Conservation (phyloP, 1,140 invertebrate species). For the Pseudomyrmex pallidus region DNA sequence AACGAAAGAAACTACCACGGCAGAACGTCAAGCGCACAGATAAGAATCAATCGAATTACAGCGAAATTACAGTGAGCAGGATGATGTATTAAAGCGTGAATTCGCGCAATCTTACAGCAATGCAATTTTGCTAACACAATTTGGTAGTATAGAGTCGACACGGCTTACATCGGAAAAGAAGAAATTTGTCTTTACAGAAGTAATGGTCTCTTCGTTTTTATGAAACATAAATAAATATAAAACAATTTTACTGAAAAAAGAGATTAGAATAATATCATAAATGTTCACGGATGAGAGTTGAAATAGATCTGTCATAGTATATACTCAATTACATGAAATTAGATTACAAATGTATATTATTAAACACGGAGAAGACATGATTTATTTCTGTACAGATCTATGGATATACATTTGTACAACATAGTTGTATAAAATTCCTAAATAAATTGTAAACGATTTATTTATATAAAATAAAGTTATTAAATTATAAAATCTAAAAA, state of each 20-base stretch:
- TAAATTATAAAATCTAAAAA: no score
- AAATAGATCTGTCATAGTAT: no score
- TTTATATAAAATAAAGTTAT: no score
- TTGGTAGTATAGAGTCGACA: not conserved
- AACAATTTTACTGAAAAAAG: not conserved
- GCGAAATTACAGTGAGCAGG: constrained; percentile 15
- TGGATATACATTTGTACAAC: no score
- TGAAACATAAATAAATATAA: constrained; percentile 7
- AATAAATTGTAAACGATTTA: no score
- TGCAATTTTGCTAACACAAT: constrained; percentile 30
- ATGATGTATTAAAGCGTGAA: constrained; percentile 38
- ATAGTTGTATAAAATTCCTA: no score
- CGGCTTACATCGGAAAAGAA: not conserved
- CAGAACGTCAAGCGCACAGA: not conserved
- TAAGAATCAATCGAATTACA: constrained; percentile 32
- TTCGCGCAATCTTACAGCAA: constrained; percentile 15
- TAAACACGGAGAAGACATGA: no score
- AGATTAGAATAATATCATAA: not conserved
- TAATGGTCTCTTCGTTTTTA: not conserved
- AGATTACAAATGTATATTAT: no score
- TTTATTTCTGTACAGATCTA: no score
- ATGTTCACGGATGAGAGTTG: not conserved
- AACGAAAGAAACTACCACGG: constrained; percentile 12
- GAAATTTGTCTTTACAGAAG: not conserved
- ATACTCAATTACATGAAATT: no score